Conservation (phyloP, 2,113 vertebrate species). For the Rallus limicola region DNA sequence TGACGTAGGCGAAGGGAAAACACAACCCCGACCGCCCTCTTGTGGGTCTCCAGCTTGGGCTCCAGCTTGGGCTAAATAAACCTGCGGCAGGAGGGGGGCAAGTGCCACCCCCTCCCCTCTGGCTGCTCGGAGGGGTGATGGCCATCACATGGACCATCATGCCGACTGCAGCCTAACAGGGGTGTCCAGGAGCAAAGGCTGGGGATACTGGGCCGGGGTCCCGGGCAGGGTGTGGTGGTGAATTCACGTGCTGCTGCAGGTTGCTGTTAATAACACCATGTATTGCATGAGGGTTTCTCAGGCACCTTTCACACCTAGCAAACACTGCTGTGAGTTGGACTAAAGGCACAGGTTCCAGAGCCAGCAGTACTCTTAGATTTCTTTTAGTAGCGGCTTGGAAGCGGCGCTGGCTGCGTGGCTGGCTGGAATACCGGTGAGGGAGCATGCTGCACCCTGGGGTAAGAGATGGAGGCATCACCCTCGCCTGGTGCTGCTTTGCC, state of each 20-base stretch:
- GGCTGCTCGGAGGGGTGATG: not conserved
- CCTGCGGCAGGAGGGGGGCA: not conserved
- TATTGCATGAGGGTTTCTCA: not conserved
- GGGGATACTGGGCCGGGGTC: not conserved
- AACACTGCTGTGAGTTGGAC: fast-evolving
- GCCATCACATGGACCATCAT: fast-evolving
- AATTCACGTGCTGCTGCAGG: not conserved
- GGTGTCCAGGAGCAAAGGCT: too few relatives aligned
- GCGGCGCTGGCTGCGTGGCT: not conserved
- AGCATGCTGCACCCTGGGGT: not conserved
- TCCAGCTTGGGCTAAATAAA: not conserved
- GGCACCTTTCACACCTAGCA: not conserved
- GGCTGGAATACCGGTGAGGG: not conserved
- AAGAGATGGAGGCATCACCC: not conserved
- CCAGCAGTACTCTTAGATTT: not conserved
- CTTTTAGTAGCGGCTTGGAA: not conserved
- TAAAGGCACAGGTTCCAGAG: not conserved
- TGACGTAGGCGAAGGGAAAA: not conserved
- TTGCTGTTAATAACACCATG: not conserved
- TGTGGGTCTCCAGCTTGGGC: constrained; percentile 33
- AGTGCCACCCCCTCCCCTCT: not conserved
- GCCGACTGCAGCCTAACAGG: fast-evolving
- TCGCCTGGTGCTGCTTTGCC: not conserved
- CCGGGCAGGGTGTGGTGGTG: not conserved
- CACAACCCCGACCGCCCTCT: constrained; percentile 48